These are phyloP conservation scores for Prenolepis imparis DNA, from an alignment of 2,888 invertebrate species.

Conservation along the genomic window DNA sequence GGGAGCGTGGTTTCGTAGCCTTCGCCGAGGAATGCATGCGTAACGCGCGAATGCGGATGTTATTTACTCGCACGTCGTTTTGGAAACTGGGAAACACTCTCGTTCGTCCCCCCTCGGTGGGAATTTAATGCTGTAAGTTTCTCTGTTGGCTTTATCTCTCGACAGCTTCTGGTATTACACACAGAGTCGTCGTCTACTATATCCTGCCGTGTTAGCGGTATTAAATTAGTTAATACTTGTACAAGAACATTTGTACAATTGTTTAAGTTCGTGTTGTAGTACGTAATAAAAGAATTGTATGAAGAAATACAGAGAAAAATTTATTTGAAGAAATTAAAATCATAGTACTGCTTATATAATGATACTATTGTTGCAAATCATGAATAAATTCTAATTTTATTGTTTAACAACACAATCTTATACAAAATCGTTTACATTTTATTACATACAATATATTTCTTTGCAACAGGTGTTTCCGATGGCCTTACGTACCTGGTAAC, in stretches of 20 bases:
- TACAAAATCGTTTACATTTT: background rate
- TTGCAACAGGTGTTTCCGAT: slow-evolving; percentile 41
- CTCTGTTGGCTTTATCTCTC: background rate
- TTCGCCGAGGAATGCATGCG: background rate
- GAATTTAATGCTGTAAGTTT: slow-evolving; percentile 37
- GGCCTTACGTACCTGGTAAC: slow-evolving; percentile 13
- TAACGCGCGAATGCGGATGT: background rate
- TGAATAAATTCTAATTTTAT: background rate
- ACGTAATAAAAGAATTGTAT: background rate
- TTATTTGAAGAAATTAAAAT: background rate
- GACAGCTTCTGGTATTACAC: slow-evolving; percentile 47
- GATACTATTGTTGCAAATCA: background rate
- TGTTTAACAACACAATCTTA: background rate
- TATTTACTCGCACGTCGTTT: background rate
- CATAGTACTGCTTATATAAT: too few relatives aligned
- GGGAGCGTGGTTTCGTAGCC: background rate
- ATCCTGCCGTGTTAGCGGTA: background rate
- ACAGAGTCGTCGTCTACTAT: slow-evolving; percentile 16
- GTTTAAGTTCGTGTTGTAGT: background rate
- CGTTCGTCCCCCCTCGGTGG: background rate
- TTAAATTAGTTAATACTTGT: background rate
- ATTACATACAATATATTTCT: background rate
- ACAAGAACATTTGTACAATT: background rate
- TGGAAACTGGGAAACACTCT: background rate
- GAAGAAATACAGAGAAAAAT: background rate